Conservation (phyloP, 2,113 vertebrate species). For the Peromyscus leucopus region DNA sequence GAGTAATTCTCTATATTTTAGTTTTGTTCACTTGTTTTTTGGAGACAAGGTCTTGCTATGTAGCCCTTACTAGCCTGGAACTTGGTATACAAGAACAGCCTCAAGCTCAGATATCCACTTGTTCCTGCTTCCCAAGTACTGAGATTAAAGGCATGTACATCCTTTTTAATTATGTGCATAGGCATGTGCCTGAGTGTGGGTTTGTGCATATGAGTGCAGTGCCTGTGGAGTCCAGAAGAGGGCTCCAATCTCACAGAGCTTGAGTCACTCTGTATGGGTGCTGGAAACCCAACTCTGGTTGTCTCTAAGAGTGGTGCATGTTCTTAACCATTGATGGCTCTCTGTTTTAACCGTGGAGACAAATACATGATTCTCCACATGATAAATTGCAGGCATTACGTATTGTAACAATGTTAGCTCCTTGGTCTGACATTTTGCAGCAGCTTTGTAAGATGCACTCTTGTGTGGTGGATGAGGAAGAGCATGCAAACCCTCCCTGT, state of each 20-base stretch:
- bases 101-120: not conserved
- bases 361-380: not conserved
- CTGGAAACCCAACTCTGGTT: not conserved
- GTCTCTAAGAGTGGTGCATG: not conserved
- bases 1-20: not conserved
- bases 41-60: not conserved
- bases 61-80: not conserved
- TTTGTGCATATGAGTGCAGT: not conserved
- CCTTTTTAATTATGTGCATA: not conserved
- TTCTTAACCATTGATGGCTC: not conserved
- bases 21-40: not conserved
- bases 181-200: not conserved
- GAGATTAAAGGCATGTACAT: not conserved
- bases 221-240: not conserved
- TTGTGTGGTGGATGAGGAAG: not conserved
- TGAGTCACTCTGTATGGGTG: not conserved
- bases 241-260: not conserved
- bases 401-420: not conserved
- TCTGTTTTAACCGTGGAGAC: not conserved
- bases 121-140: not conserved
- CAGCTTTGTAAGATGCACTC: not conserved
- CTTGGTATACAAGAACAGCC: not conserved
- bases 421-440: not conserved
- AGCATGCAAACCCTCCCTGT: not conserved
- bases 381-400: not conserved